These are phyloP conservation scores for Sebastes itinus DNA, from an alignment of 2,797 vertebrate species.

Conservation along the genomic window DNA sequence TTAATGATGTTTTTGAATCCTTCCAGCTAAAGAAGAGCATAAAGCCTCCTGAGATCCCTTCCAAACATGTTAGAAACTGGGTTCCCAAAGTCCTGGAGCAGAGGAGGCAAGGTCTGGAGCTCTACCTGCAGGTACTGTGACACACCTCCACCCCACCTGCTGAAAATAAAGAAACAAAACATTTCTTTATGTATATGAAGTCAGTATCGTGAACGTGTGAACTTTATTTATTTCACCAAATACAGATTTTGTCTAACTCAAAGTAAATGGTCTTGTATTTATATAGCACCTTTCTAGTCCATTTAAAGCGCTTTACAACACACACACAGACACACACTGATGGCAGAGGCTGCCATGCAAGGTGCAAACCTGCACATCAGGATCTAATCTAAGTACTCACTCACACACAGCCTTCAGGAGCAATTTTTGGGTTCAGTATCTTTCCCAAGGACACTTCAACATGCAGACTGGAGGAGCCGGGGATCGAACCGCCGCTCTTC, in stretches of 20 bases:
- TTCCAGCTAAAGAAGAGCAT: slow-evolving; percentile 95
- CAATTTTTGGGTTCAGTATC: no score
- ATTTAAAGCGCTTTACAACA: no score
- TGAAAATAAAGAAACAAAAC: not conserved
- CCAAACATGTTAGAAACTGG: slow-evolving; percentile 99
- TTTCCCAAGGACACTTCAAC: no score
- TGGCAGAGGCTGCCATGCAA: no score
- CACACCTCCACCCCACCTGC: not conserved
- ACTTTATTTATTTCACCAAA: not conserved
- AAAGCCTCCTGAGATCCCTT: slow-evolving; percentile 97
- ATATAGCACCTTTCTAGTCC: no score
- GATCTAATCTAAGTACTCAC: no score
- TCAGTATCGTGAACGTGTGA: not conserved
- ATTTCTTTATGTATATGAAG: not conserved
- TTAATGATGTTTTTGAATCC: not conserved
- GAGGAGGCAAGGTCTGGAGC: slow-evolving; percentile 92
- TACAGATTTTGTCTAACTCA: not conserved
- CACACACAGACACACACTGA: no score
- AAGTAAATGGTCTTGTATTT: not conserved
- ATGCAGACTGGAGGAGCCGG: no score
- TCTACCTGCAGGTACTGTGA: slow-evolving; percentile 91
- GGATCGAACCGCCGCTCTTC: no score
- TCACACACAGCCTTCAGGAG: no score
- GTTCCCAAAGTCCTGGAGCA: slow-evolving; percentile 97
- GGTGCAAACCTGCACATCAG: no score